phyloP scores from a whole-genome alignment of 2,888 invertebrate genomes.

The Phytoseiulus persimilis region DNA sequence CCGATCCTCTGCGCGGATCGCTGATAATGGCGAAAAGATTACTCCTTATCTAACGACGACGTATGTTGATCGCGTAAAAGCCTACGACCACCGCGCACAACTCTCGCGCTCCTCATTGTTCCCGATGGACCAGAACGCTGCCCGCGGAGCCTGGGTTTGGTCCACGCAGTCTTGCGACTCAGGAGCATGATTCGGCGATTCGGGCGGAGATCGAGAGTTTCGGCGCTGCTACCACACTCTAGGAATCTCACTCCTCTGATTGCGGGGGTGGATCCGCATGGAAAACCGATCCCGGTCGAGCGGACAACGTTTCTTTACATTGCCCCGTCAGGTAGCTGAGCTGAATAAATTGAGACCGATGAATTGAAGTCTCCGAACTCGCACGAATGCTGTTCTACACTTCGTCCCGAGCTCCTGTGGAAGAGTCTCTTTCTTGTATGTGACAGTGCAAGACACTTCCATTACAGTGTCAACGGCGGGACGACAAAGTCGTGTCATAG shows the following conservation, averaged over 20 bases:
- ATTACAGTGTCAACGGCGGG: neutral
- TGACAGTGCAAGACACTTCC: neutral
- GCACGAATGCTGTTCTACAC: neutral
- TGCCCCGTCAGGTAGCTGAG: neutral
- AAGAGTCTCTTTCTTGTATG: neutral
- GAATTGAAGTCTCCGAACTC: neutral
- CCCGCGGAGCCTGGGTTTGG: neutral
- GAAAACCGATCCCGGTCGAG: too few species aligned
- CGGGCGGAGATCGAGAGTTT: too few species aligned
- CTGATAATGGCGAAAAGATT: neutral
- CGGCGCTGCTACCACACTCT: too few species aligned
- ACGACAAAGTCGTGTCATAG: neutral
- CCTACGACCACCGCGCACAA: neutral
- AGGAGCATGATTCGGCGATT: neutral
- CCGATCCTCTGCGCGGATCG: neutral
- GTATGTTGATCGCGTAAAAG: neutral
- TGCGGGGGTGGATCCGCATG: too few species aligned
- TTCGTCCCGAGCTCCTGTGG: neutral
- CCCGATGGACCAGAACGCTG: neutral
- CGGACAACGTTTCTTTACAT: too few species aligned
- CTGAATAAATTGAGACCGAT: neutral
- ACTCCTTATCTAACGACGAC: neutral
- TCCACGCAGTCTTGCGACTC: neutral
- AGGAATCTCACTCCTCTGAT: too few species aligned
- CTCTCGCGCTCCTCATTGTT: neutral